phyloP scores from a whole-genome alignment of 2,797 vertebrate species.

The Megalops cyprinoides region DNA sequence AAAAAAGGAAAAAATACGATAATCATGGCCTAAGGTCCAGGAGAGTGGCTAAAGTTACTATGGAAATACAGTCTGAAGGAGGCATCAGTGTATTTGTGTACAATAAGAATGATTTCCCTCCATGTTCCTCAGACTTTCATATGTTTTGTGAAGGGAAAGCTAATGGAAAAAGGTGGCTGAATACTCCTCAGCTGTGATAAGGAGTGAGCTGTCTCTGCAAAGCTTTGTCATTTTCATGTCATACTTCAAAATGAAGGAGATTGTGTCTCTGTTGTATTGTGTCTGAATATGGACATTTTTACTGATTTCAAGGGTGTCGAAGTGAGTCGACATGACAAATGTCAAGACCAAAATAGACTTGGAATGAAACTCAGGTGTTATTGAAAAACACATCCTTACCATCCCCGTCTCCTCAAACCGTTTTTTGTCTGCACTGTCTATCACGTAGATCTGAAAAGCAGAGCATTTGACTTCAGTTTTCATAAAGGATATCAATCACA shows the following conservation, averaged over 20 bases:
- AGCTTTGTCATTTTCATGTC: too few relatives aligned
- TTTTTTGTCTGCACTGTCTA: slow-evolving; percentile 90
- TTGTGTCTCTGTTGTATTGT: too few relatives aligned
- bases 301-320: not conserved
- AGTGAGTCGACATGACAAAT: not conserved
- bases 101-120: too few relatives aligned
- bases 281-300: not conserved
- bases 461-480: not conserved
- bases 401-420: slow-evolving; percentile 88
- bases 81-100: not conserved
- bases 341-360: not conserved
- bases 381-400: slow-evolving; percentile 64
- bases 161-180: too few relatives aligned
- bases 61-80: not conserved
- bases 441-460: slow-evolving; percentile 83
- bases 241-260: too few relatives aligned
- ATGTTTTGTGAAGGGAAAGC: too few relatives aligned
- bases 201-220: too few relatives aligned
- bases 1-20: not conserved
- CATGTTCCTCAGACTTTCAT: too few relatives aligned
- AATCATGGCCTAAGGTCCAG: not conserved
- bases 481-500: not conserved
- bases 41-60: not conserved
- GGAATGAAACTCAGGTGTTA: not conserved
- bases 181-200: too few relatives aligned